These are phyloP conservation scores for Microcebus jonahi DNA, from an alignment of 2,113 vertebrate genomes.

Conservation along the genomic window DNA sequence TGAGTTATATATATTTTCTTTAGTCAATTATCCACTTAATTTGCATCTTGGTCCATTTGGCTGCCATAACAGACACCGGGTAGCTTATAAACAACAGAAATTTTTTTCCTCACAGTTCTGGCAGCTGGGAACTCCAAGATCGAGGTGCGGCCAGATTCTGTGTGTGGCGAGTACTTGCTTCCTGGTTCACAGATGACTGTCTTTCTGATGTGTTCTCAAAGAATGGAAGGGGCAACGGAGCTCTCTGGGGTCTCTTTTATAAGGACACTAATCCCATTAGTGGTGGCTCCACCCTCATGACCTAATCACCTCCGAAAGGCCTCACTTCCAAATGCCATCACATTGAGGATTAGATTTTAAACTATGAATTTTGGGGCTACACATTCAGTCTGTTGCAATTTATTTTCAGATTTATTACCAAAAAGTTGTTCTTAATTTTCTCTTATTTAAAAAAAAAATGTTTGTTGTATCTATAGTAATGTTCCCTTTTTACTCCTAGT, in stretches of 20 bases:
- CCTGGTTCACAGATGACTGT: neutral
- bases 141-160: neutral
- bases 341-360: neutral
- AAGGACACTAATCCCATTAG: neutral
- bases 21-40: neutral
- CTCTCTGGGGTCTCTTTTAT: neutral
- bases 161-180: neutral
- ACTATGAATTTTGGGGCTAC: neutral
- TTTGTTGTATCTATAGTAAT: neutral
- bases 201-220: neutral
- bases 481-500: neutral
- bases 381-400: neutral
- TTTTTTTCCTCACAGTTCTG: neutral
- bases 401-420: neutral
- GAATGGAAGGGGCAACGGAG: neutral
- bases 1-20: neutral
- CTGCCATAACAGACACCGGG: neutral
- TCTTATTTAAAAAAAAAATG: slow-evolving; percentile 1
- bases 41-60: neutral
- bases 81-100: neutral
- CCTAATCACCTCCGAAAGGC: neutral
- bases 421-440: neutral
- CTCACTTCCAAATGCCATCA: neutral
- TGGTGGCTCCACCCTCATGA: neutral
- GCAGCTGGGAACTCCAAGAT: neutral